Evolutionary conservation across 2,797 vertebrate genomes (phyloP).

Genomic region (Hybognathus amarus): DNA sequence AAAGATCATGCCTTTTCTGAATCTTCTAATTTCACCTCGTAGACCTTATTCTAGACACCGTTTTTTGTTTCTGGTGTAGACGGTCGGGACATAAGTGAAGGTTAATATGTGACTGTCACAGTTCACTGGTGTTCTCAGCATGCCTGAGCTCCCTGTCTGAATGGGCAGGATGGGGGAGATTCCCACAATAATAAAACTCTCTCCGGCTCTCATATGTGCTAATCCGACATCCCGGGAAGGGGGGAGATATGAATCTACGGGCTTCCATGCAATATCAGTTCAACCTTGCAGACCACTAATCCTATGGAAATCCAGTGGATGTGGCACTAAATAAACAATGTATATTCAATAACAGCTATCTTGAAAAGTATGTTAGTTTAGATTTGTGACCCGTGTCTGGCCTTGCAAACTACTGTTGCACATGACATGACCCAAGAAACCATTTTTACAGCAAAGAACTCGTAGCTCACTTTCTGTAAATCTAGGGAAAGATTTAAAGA

Average conservation of each 20-base stretch:
- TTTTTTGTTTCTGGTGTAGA: neutral
- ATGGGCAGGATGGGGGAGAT: slow-evolving; percentile 49
- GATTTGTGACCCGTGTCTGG: slow-evolving; percentile 18
- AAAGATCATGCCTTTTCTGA: neutral
- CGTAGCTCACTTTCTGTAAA: neutral
- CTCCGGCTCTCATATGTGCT: slow-evolving; percentile 37
- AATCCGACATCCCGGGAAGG: slow-evolving; percentile 38
- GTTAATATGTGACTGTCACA: slow-evolving; percentile 27
- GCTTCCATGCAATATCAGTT: slow-evolving; percentile 30
- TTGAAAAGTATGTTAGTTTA: slow-evolving; percentile 17
- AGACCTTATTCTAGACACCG: neutral
- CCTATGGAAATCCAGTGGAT: slow-evolving; percentile 53
- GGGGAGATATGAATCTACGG: slow-evolving; percentile 48
- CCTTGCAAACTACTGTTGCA: neutral
- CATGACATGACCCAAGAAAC: neutral
- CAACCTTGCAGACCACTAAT: slow-evolving; percentile 40
- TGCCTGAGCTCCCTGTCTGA: slow-evolving; percentile 56
- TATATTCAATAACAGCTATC: slow-evolving; percentile 15
- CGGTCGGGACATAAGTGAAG: neutral
- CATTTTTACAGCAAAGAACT: neutral
- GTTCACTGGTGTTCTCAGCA: slow-evolving; percentile 43
- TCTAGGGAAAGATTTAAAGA: neutral
- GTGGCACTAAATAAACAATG: slow-evolving; percentile 33
- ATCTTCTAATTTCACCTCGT: neutral
- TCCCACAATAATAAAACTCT: slow-evolving; percentile 52